A percentile compares a stretch with the other conserved stretches of the same genome.
Evolutionary conservation across 2,888 invertebrate species (phyloP).

Genomic region (Cantharis flavilabris): DNA sequence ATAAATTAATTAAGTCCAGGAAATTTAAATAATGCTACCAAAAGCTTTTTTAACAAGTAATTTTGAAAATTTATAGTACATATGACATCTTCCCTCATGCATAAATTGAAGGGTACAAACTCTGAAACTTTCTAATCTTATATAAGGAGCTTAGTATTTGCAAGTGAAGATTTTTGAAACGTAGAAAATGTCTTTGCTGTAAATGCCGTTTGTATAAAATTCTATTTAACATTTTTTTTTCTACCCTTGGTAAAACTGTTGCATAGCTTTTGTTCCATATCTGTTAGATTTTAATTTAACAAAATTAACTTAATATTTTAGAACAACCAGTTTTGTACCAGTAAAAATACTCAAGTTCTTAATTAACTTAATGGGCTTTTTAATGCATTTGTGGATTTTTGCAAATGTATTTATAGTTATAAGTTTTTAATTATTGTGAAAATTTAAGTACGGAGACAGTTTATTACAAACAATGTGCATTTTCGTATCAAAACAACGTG

Average conservation of each 20-base stretch:
- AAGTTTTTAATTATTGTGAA: not conserved
- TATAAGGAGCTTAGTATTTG: slow-evolving; percentile 7
- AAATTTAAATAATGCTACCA: not conserved
- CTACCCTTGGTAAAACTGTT: not conserved
- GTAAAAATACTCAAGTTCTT: not conserved
- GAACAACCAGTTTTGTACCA: too few relatives aligned
- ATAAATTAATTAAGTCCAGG: not conserved
- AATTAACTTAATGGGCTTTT: not conserved
- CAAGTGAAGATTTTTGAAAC: slow-evolving; percentile 13
- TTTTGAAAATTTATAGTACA: not conserved
- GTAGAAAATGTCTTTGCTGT: not conserved
- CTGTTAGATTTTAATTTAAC: not conserved
- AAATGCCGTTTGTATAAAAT: slow-evolving; percentile 2
- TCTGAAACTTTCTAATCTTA: slow-evolving; percentile 14
- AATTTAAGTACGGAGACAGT: not conserved
- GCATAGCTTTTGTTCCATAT: not conserved
- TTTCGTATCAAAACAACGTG: not conserved
- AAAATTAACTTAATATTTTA: not conserved
- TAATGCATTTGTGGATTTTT: not conserved
- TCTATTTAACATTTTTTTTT: not conserved
- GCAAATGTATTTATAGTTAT: not conserved
- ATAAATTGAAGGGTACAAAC: slow-evolving; percentile 1
- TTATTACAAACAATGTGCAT: not conserved
- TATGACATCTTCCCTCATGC: not conserved
- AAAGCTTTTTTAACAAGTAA: not conserved